phyloP scores from a whole-genome alignment of 2,113 vertebrate genomes.

The Abramis brama region DNA sequence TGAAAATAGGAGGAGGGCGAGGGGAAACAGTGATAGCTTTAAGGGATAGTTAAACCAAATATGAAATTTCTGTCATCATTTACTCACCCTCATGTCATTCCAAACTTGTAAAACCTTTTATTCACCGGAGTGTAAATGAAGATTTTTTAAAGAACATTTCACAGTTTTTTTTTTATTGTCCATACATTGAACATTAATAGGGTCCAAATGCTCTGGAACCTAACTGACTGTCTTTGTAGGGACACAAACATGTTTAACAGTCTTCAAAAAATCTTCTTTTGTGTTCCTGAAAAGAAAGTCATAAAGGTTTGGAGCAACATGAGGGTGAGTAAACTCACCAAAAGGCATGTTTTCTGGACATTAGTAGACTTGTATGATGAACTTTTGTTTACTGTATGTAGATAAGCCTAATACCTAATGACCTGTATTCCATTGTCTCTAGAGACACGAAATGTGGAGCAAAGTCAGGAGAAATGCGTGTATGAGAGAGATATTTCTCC shows the following conservation, averaged over 20 bases:
- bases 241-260: background rate
- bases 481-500: background rate
- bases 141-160: background rate
- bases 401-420: constrained; percentile 14
- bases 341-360: background rate
- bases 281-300: background rate
- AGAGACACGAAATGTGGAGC: constrained; percentile 24
- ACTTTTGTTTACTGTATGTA: constrained; percentile 2
- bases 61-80: background rate
- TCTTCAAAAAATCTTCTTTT: background rate
- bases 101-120: background rate
- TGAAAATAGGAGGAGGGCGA: background rate
- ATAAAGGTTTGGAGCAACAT: background rate
- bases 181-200: background rate
- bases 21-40: background rate
- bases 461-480: background rate
- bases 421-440: constrained; percentile 15
- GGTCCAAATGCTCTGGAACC: background rate
- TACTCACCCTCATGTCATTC: background rate
- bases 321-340: background rate
- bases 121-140: background rate
- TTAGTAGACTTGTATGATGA: background rate
- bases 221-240: background rate
- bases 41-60: background rate
- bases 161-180: background rate